phyloP scores from a whole-genome alignment of 1,140 invertebrate genomes.

The Drosophila obscura region DNA sequence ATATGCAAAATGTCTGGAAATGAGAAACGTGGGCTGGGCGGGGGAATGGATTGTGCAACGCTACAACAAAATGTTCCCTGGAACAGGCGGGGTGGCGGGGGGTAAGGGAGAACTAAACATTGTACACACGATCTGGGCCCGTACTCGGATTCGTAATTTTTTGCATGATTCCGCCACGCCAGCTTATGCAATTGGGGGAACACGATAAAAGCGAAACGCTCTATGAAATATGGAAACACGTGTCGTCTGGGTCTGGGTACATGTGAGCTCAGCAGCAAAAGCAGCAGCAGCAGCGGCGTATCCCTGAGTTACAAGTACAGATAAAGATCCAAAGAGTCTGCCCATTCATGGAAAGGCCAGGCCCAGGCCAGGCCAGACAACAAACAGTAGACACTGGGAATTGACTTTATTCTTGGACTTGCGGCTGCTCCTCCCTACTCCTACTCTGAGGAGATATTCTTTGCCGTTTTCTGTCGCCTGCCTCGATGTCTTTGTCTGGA shows the following conservation, averaged over 20 bases:
- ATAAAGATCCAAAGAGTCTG: constrained; percentile 37
- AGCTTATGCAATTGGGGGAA: constrained; percentile 38
- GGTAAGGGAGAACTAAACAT: constrained; percentile 15
- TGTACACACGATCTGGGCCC: constrained; percentile 21
- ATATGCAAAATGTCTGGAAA: constrained; percentile 36
- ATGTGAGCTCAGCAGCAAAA: too few species aligned
- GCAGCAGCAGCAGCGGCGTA: constrained; percentile 42
- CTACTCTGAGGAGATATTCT: constrained; percentile 26
- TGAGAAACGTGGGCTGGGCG: constrained; percentile 1
- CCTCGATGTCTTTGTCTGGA: constrained; percentile 23
- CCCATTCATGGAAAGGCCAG: constrained; percentile 27
- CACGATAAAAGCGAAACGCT: constrained; percentile 34
- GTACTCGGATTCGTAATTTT: constrained; percentile 23
- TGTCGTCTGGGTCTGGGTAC: constrained; percentile 42
- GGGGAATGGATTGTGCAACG: constrained; percentile 24
- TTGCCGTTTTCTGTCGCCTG: constrained; percentile 5
- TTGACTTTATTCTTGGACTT: constrained; percentile 27
- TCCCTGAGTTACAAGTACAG: constrained; percentile 27
- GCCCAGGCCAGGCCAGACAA: constrained; percentile 2
- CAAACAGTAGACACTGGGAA: constrained; percentile 17
- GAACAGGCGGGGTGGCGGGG: background rate
- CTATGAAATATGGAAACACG: constrained; percentile 36
- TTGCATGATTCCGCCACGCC: constrained; percentile 37
- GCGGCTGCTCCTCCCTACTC: constrained; percentile 16
- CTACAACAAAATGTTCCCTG: background rate